Evolutionary conservation across 2,797 vertebrate genomes (phyloP).

Genomic region (Schizothorax lantsangensis): DNA sequence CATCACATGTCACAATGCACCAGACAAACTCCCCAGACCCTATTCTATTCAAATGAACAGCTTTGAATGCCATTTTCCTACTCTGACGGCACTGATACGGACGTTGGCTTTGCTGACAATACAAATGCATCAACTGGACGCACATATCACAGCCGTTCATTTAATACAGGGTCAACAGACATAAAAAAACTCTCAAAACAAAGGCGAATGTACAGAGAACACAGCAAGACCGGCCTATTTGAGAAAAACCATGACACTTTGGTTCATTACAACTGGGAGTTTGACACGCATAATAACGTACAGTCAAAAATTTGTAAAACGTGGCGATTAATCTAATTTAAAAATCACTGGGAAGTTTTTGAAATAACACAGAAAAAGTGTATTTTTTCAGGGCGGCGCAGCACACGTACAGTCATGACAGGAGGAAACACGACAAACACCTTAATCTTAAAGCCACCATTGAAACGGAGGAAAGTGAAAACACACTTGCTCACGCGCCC

Average conservation of each 20-base stretch:
- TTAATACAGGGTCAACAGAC: slow-evolving; percentile 23
- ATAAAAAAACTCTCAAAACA: neutral
- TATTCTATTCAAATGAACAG: slow-evolving; percentile 60
- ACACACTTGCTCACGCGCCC: slow-evolving; percentile 49
- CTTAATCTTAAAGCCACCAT: slow-evolving; percentile 57
- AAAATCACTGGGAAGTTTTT: slow-evolving; percentile 16
- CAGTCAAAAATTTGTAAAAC: slow-evolving; percentile 2
- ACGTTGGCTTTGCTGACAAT: slow-evolving; percentile 56
- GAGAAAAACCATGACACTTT: neutral
- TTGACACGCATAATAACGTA: neutral
- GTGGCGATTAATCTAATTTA: slow-evolving; percentile 1
- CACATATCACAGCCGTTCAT: slow-evolving; percentile 28
- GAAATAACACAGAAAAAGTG: slow-evolving; percentile 27
- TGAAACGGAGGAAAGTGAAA: slow-evolving; percentile 52
- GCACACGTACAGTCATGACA: slow-evolving; percentile 34
- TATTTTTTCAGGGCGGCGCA: neutral
- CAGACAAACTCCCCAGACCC: slow-evolving; percentile 47
- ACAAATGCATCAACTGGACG: slow-evolving; percentile 49
- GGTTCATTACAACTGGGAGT: neutral
- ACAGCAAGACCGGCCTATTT: neutral
- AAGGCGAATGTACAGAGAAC: neutral
- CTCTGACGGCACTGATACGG: slow-evolving; percentile 50
- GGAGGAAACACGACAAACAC: slow-evolving; percentile 43
- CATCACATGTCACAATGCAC: slow-evolving; percentile 27
- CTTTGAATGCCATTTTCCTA: slow-evolving; percentile 64